A percentile compares a stretch with the other conserved stretches of the same genome.
Evolutionary conservation across 2,113 vertebrate species (phyloP).

Genomic region (Ophiodon elongatus): DNA sequence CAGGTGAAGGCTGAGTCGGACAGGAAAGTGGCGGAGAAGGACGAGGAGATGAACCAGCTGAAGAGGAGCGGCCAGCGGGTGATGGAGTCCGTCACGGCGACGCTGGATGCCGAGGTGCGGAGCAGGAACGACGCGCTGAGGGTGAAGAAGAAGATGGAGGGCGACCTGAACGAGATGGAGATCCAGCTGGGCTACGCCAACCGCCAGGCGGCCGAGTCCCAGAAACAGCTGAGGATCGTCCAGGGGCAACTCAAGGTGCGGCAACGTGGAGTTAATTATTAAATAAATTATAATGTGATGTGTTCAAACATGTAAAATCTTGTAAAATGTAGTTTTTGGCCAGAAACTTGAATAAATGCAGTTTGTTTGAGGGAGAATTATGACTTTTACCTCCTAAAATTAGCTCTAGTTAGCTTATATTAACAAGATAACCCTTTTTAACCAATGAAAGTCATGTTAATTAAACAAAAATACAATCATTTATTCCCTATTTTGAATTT

Average conservation of each 20-base stretch:
- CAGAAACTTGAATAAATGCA: no score
- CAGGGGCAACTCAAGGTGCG: slow-evolving; percentile 71
- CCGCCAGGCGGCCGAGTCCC: slow-evolving; percentile 83
- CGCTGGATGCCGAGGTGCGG: slow-evolving; percentile 63
- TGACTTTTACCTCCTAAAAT: no score
- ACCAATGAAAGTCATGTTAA: no score
- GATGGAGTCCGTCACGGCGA: slow-evolving; percentile 86
- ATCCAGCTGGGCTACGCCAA: slow-evolving; percentile 87
- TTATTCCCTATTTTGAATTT: no score
- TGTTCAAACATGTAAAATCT: neutral
- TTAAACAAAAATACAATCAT: no score
- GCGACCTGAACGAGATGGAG: slow-evolving; percentile 75
- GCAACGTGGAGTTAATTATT: no score
- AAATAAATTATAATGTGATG: no score
- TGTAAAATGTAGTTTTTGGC: neutral
- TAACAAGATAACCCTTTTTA: no score
- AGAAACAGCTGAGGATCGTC: slow-evolving; percentile 81
- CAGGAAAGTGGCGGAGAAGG: slow-evolving; percentile 70
- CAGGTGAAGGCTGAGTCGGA: slow-evolving; percentile 73
- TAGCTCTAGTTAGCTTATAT: no score
- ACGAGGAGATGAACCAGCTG: slow-evolving; percentile 79
- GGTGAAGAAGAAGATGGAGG: slow-evolving; percentile 87
- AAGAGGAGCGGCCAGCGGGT: slow-evolving; percentile 75
- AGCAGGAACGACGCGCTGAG: slow-evolving; percentile 77
- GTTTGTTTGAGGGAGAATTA: no score